A percentile compares a stretch with the other conserved stretches of the same genome.
phyloP scores from a whole-genome alignment of 2,113 vertebrate species.

The Oxyruncus cristatus region DNA sequence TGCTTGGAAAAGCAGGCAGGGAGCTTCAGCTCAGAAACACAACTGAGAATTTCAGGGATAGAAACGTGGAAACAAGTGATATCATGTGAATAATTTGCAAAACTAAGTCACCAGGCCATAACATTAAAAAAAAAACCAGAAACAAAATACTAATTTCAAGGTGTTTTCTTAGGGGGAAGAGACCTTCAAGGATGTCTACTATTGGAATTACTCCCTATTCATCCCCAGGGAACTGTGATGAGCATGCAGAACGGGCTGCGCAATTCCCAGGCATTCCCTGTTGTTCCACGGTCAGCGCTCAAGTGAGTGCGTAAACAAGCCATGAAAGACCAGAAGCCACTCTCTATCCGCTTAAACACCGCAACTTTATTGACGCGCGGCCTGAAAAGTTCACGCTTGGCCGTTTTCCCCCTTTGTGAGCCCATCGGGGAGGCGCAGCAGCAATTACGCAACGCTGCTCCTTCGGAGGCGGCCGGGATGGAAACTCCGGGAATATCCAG shows the following conservation, averaged over 20 bases:
- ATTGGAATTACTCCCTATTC: background rate
- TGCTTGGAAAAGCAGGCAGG: background rate
- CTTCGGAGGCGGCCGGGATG: background rate
- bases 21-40: background rate
- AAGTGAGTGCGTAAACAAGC: fast-evolving
- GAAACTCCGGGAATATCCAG: background rate
- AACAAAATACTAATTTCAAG: fast-evolving
- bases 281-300: fast-evolving
- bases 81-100: fast-evolving
- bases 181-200: background rate
- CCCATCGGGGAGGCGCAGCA: background rate
- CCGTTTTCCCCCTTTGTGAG: background rate
- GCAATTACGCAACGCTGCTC: background rate
- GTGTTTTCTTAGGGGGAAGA: background rate
- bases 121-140: fast-evolving
- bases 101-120: background rate
- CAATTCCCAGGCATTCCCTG: background rate
- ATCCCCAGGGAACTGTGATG: background rate
- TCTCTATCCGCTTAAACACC: background rate
- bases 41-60: background rate
- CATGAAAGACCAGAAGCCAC: background rate
- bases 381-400: background rate
- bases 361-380: background rate
- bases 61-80: background rate
- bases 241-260: background rate